These are phyloP conservation scores for Polydrusus cervinus DNA, from an alignment of 2,888 invertebrate genomes.

Conservation along the genomic window DNA sequence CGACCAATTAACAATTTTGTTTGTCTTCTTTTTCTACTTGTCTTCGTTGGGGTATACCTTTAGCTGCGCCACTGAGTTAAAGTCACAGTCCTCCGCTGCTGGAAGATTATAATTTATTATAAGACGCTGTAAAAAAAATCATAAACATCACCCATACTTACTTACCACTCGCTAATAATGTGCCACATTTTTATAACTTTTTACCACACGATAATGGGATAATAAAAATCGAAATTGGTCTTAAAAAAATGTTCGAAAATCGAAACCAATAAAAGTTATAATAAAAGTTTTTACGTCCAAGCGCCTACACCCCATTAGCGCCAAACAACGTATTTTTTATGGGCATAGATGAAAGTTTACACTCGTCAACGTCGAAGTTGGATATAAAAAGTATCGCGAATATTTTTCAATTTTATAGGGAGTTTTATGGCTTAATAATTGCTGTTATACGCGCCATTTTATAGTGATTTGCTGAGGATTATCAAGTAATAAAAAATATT, in stretches of 20 bases:
- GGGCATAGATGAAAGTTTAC: conserved; percentile 18
- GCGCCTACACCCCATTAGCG: conserved; percentile 41
- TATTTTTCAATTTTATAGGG: conserved; percentile 23
- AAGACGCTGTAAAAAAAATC: background rate
- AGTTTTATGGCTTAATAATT: conserved; percentile 9
- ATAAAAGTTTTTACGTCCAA: conserved; percentile 36
- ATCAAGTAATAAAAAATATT: background rate
- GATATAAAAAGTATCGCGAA: conserved; percentile 13
- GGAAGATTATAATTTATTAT: too few species aligned
- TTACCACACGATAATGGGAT: conserved; percentile 30
- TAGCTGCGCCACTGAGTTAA: too few species aligned
- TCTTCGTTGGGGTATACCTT: too few species aligned
- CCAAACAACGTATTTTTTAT: conserved; percentile 39
- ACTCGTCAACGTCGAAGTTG: conserved; percentile 21
- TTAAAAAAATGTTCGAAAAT: conserved; percentile 34
- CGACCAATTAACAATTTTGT: too few species aligned
- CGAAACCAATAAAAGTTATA: conserved; percentile 38
- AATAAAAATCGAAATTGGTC: conserved; percentile 40
- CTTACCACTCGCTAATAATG: conserved; percentile 21
- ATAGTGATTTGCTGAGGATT: background rate
- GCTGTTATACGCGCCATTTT: conserved; percentile 11
- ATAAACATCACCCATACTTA: background rate
- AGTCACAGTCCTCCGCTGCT: too few species aligned
- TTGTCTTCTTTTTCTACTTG: too few species aligned
- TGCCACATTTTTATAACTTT: conserved; percentile 20